Conservation (phyloP, 2,888 invertebrate genomes). For the Linyphia triangularis region DNA sequence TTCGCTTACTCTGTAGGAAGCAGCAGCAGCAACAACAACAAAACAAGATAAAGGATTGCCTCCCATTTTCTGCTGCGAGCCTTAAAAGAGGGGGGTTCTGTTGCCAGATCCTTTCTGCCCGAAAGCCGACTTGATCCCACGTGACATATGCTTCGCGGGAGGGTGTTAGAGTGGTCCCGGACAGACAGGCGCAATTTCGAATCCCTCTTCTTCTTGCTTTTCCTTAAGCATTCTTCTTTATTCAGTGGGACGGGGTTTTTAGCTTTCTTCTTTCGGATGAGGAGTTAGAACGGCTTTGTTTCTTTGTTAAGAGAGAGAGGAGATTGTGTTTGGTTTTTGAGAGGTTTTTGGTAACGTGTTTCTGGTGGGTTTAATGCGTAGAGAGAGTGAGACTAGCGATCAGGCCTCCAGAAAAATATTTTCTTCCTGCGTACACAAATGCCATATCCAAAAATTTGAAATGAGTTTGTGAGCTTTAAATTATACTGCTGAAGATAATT, state of each 20-base stretch:
- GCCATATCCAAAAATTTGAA: too few relatives aligned
- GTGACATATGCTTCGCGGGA: slow-evolving; percentile 53
- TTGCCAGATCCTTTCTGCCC: slow-evolving; percentile 47
- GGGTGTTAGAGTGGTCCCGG: slow-evolving; percentile 5
- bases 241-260: slow-evolving; percentile 22
- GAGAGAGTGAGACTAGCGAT: too few relatives aligned
- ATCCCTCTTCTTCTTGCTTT: slow-evolving; percentile 36
- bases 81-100: slow-evolving; percentile 20
- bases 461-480: not conserved
- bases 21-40: not conserved
- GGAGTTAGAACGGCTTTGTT: not conserved
- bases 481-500: too few relatives aligned
- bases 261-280: slow-evolving; percentile 11
- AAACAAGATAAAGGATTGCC: slow-evolving; percentile 14
- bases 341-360: too few relatives aligned
- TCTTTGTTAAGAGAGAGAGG: not conserved
- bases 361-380: too few relatives aligned
- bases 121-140: slow-evolving; percentile 60
- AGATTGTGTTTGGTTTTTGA: not conserved
- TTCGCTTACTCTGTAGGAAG: too few relatives aligned
- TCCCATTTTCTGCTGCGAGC: slow-evolving; percentile 21
- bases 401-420: not conserved
- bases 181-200: slow-evolving; percentile 48
- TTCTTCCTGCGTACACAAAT: too few relatives aligned
- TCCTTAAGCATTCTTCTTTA: slow-evolving; percentile 25